Percentiles rank a stretch among this genome's conserved stretches.
phyloP scores from a whole-genome alignment of 2,797 vertebrate genomes.

The Hafferia zeledoni region DNA sequence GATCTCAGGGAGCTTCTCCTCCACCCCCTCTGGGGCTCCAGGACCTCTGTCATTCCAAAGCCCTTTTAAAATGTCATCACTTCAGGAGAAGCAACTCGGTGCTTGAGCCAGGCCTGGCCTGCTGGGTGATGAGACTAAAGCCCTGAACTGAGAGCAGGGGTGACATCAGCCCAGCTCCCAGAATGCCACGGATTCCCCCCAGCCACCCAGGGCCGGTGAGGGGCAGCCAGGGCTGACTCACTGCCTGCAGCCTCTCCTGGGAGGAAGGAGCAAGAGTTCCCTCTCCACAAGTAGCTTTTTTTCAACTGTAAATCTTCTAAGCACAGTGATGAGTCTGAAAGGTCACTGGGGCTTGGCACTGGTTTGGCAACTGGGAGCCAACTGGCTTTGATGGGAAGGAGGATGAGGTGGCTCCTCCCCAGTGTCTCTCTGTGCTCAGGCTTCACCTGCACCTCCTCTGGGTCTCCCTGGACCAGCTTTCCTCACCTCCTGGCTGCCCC shows the following conservation, averaged over 20 bases:
- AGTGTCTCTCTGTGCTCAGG: background rate
- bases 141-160: slow-evolving; percentile 38
- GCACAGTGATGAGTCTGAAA: slow-evolving; percentile 25
- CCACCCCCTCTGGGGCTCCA: background rate
- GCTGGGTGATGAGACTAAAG: background rate
- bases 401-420: background rate
- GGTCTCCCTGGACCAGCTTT: background rate
- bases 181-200: background rate
- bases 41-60: background rate
- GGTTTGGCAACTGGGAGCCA: background rate
- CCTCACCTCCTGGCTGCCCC: background rate
- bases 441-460: slow-evolving; percentile 7
- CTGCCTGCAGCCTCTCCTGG: background rate
- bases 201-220: background rate
- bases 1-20: background rate
- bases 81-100: background rate
- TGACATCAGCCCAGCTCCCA: slow-evolving; percentile 31
- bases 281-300: slow-evolving; percentile 19
- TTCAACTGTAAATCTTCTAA: slow-evolving; percentile 9
- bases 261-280: slow-evolving; percentile 51
- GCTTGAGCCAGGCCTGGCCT: background rate
- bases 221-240: slow-evolving; percentile 49
- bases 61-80: background rate
- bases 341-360: slow-evolving; percentile 57
- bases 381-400: slow-evolving; percentile 21